Evolutionary conservation across 2,113 vertebrate genomes (phyloP), one percentile per base, ranked within the genome.

Genomic region (Hassar affinis): DNA sequence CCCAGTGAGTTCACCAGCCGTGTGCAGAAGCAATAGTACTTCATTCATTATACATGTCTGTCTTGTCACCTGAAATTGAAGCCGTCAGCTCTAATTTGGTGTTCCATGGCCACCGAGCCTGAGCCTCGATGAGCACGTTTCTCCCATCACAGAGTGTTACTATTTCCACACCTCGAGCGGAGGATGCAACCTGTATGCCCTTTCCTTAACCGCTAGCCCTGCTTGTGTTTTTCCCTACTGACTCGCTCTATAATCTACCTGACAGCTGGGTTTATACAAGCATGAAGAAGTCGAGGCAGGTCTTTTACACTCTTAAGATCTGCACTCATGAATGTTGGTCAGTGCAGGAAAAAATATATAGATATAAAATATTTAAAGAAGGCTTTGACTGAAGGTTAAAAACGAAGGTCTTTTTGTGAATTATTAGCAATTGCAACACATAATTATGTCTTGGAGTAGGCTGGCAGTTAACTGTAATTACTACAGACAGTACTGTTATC

Each of bases 31-130:
- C 54, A 86, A 52, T 51, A 74, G 59, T 33, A 35, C 51, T 78
- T 84, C 80, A 89, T 87, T 88, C 77, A 88, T 89, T 88, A 81
- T 84, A 75, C 51, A 85, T 88, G 85, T 85, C 85, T 35, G 57
- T 87, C 83, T 81, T 68, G 85, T 87, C 30, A 38, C 76, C 81
- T 86, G 85, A 86, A 87, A 89, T 85, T 75, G 79, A 85, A 81
- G 80, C 84, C 69, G 88, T 89, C 85, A 33, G 81, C 22, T 78
- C 18, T 79, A 74, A 86, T 80, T 83, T 83, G 77, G 79, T 72
- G 68, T 87, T 49, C 62, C 57, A 18, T 62, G 75, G 42, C 76
- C 75, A 71, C 35, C 6, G 49, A 84, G 79, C 27, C 51, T 20
- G 56, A 85, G 57, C 38, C n/a, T 52, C 69, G 59, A 38, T 33